phyloP scores from a whole-genome alignment of 1,140 invertebrate genomes.

The Cataglyphis hispanica region DNA sequence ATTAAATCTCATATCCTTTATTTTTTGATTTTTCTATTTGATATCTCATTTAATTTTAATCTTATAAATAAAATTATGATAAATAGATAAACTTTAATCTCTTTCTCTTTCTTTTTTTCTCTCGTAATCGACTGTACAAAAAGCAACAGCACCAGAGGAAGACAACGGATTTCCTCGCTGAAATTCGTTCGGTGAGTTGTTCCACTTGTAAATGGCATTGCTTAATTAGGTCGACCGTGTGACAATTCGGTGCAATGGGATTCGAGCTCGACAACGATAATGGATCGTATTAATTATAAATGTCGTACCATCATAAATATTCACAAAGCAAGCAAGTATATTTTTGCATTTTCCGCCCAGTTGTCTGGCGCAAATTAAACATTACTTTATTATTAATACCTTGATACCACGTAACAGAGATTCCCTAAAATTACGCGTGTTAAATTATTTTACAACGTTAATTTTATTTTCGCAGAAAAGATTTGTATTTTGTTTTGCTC shows the following conservation, averaged over 20 bases:
- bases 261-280: constrained; percentile 69
- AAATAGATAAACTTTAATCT: constrained; percentile 23
- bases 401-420: neutral
- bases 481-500: neutral
- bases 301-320: constrained; percentile 64
- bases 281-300: constrained; percentile 73
- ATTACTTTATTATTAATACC: constrained; percentile 40
- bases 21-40: neutral
- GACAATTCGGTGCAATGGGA: constrained; percentile 71
- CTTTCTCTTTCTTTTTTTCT: neutral
- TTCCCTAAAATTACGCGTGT: neutral
- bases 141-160: constrained; percentile 14
- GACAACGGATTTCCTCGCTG: constrained; percentile 49
- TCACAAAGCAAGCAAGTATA: constrained; percentile 46
- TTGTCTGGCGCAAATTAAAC: neutral
- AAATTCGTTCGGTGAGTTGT: constrained; percentile 56
- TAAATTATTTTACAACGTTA: constrained; percentile 8
- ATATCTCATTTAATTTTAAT: neutral
- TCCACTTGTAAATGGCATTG: constrained; percentile 68
- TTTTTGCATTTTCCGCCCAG: neutral
- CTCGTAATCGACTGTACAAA: neutral
- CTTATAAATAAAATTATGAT: constrained; percentile 6
- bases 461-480: constrained; percentile 8
- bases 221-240: constrained; percentile 74
- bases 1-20: neutral